Base-by-base conservation (phyloP, 2,797 vertebrate genomes). In the Melanotaenia parkinsoni region DNA sequence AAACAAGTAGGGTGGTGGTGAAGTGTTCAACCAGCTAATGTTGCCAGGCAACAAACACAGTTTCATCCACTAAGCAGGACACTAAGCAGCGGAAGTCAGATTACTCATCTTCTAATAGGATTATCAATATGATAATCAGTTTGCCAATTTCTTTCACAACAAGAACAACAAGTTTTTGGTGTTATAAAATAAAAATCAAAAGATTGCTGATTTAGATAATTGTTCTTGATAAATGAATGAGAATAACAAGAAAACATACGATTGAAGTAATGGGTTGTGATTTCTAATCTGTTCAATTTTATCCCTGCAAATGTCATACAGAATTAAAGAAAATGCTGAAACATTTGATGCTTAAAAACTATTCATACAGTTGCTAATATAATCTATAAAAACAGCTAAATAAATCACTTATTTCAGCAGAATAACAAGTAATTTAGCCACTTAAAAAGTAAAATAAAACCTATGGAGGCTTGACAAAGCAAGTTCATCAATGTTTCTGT, bases 1-100 rank as follows among this genome's bases (percentile, higher is more conserved):
- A 40, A 40, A 40, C 11, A 8, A 43, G 40, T 45, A 18, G 43
- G 20, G 45, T 81, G 70, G 45, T 81, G 70, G 69, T 67, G 61
- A 54, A 32, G 47, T 70, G 54, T 71, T 87, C 65, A 85, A 74
- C 81, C 74, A 67, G 71, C 76, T 59, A 11, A 71, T 63, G 89
- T 90, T 88, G 77, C 88, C 67, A 72, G 75, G 87, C 87, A 88
- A 89, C 88, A 79, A 60, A 72, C 79, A 22, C 57, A 33, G 47
- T 81, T 82, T 79, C 70, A 76, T 84, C 68, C 85, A 37, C 62
- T 20, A 4, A 73, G 74, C 47, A n/a, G 63, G 78, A 76, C 50
- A 63, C 82, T 18, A 13, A 67, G 67, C 74, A 77, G 66, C 56
- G 50, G 1, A n/a, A 79, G 72, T 56, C 62, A 20, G 37, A 53